phyloP scores from a whole-genome alignment of 2,113 vertebrate species.

The Colistium nudipinnis region DNA sequence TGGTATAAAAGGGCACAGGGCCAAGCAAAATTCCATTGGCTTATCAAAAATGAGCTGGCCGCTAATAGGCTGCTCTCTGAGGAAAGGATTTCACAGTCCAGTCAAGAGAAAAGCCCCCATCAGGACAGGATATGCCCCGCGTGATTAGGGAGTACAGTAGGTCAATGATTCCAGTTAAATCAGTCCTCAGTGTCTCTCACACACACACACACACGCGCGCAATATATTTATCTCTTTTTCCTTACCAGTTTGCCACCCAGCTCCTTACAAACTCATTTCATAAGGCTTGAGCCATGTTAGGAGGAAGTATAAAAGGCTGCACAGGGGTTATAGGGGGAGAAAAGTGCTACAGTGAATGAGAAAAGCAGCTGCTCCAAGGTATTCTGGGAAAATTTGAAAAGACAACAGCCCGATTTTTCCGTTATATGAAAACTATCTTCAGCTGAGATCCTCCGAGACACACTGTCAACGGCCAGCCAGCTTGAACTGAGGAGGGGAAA shows the following conservation, averaged over 20 bases:
- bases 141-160: conserved; percentile 74
- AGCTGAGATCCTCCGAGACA: conserved; percentile 81
- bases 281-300: conserved; percentile 52
- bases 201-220: conserved; percentile 21
- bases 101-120: conserved; percentile 59
- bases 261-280: conserved; percentile 46
- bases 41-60: conserved; percentile 75
- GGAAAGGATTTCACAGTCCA: conserved; percentile 59
- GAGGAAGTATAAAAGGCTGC: conserved; percentile 41
- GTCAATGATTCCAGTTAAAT: conserved; percentile 75
- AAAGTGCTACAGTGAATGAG: conserved; percentile 70
- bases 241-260: conserved; percentile 5
- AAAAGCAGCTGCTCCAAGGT: conserved; percentile 80
- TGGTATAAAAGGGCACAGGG: conserved; percentile 51
- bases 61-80: conserved; percentile 72
- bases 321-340: conserved; percentile 57
- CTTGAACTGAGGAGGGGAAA: conserved; percentile 77
- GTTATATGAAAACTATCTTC: conserved; percentile 83
- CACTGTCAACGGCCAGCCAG: conserved; percentile 81
- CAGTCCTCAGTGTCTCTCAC: conserved; percentile 45
- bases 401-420: conserved; percentile 79
- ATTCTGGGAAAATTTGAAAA: conserved; percentile 84
- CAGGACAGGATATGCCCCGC: conserved; percentile 60
- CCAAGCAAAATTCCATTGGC: conserved; percentile 49
- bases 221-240: conserved; percentile 17